These are phyloP conservation scores for Deilephila elpenor DNA, from an alignment of 2,888 invertebrate genomes.

Conservation along the genomic window DNA sequence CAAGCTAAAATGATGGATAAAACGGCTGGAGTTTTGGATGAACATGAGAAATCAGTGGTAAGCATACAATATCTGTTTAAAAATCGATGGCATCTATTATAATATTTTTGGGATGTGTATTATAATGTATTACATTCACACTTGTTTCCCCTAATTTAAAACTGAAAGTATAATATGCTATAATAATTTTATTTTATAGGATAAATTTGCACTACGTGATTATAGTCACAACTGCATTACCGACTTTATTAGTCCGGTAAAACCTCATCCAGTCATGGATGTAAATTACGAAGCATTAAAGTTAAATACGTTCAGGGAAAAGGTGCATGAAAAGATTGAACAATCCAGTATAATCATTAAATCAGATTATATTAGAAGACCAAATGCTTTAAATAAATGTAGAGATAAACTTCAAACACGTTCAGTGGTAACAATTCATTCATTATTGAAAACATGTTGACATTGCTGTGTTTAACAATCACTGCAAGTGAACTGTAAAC, in stretches of 20 bases:
- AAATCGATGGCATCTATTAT: conserved; percentile 8
- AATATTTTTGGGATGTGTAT: too few species aligned
- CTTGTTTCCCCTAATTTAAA: not conserved
- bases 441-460: not conserved
- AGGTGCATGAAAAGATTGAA: not conserved
- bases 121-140: not conserved
- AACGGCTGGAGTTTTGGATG: conserved; percentile 35
- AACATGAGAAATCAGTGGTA: conserved; percentile 53
- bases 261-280: conserved; percentile 1
- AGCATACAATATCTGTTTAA: conserved; percentile 28
- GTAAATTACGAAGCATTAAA: not conserved
- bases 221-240: conserved; percentile 31
- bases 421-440: conserved; percentile 5
- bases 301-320: conserved; percentile 2
- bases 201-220: conserved; percentile 38
- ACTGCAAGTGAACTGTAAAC: not conserved
- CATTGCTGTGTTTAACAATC: not conserved
- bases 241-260: conserved; percentile 10
- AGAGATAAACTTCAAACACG: conserved; percentile 40
- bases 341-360: conserved; percentile 10
- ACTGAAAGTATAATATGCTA: not conserved
- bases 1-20: conserved; percentile 44
- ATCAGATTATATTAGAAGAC: not conserved
- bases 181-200: conserved; percentile 45
- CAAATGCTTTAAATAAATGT: conserved; percentile 36